phyloP scores from a whole-genome alignment of 2,797 vertebrate species.

The Nasua narica region DNA sequence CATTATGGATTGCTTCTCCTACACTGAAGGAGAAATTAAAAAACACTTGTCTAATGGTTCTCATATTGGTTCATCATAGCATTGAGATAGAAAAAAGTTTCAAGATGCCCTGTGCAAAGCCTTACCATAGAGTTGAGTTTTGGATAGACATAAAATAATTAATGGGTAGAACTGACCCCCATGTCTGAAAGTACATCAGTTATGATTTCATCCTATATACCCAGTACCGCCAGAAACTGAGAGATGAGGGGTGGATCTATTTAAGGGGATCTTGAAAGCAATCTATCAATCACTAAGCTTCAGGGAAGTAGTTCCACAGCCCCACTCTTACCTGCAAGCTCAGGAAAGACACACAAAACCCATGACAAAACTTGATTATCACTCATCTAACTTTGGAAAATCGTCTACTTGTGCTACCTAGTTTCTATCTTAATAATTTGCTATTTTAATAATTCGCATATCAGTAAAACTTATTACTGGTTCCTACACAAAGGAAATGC shows the following conservation, averaged over 20 bases:
- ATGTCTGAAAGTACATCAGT: background rate
- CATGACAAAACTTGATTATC: background rate
- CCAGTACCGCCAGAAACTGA: background rate
- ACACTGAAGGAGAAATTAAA: background rate
- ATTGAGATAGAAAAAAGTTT: background rate
- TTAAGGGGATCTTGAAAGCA: background rate
- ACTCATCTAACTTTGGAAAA: background rate
- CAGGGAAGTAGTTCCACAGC: background rate
- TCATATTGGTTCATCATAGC: background rate
- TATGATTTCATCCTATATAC: background rate
- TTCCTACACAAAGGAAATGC: background rate
- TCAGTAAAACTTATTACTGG: background rate
- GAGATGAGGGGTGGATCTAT: background rate
- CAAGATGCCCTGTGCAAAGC: background rate
- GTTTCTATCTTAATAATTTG: background rate
- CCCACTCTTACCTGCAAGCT: background rate
- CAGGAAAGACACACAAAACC: background rate
- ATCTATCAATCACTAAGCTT: background rate
- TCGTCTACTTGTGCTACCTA: background rate
- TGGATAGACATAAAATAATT: background rate
- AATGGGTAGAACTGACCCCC: background rate
- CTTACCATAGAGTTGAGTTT: background rate
- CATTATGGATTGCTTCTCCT: background rate
- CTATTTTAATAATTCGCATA: background rate
- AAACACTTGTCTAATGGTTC: background rate